Evolutionary conservation across 2,113 vertebrate genomes (phyloP).

Genomic region (Athene noctua): DNA sequence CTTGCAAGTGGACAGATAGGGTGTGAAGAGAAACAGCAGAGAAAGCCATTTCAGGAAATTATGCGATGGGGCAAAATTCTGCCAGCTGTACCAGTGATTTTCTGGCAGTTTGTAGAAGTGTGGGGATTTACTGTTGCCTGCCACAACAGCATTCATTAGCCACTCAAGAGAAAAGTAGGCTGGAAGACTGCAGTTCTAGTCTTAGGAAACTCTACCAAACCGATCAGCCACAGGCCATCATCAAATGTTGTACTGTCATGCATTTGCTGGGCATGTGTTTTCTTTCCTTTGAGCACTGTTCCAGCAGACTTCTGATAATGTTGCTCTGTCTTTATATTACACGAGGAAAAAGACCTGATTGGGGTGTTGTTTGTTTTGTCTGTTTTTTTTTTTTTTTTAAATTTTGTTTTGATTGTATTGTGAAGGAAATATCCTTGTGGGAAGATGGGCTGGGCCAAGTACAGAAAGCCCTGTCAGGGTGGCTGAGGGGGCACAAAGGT

Average conservation of each 20-base stretch:
- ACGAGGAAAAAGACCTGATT: background rate
- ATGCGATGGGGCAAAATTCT: background rate
- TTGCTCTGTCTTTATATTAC: background rate
- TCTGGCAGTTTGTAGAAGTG: background rate
- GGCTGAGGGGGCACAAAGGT: background rate
- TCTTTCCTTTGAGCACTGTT: background rate
- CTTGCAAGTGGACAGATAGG: background rate
- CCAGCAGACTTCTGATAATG: background rate
- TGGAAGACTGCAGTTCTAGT: background rate
- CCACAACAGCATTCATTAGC: background rate
- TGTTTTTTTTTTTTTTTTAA: too few species aligned
- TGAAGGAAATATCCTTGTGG: background rate
- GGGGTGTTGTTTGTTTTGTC: background rate
- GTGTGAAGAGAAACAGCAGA: background rate
- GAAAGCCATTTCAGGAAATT: background rate
- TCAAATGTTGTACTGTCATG: background rate
- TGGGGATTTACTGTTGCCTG: background rate
- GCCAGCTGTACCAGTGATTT: background rate
- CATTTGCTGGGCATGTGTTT: fast-evolving
- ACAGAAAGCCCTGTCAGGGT: background rate
- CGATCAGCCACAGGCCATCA: fast-evolving
- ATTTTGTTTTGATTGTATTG: background rate
- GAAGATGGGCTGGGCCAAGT: background rate
- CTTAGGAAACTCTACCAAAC: background rate
- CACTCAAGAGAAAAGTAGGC: background rate